These are phyloP conservation scores for Lithobates sylvaticus DNA, from an alignment of 2,797 vertebrate genomes.

Conservation along the genomic window DNA sequence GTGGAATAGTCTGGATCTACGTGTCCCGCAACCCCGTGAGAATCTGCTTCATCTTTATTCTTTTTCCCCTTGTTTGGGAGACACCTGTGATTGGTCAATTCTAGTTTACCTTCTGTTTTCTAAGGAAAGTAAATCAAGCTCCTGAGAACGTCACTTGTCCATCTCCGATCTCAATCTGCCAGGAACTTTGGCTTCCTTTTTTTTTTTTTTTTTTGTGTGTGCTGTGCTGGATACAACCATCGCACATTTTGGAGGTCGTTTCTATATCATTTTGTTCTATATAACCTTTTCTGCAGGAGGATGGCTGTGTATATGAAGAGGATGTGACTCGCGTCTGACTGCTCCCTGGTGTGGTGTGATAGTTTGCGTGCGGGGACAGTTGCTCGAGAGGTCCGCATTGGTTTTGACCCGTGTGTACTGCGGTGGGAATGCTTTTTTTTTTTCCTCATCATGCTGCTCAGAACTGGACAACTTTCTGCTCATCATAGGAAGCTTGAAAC, in stretches of 20 bases:
- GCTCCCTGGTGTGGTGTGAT: not conserved
- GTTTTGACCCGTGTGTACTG: not conserved
- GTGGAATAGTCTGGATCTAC: conserved; percentile 82
- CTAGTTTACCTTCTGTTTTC: conserved; percentile 77
- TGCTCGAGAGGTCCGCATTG: not conserved
- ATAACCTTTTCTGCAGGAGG: not conserved
- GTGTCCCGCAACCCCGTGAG: conserved; percentile 24
- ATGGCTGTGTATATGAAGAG: not conserved
- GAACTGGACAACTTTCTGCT: conserved; percentile 12
- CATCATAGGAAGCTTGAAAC: conserved; percentile 45
- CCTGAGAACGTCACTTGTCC: conserved; percentile 57
- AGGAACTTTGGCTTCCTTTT: conserved; percentile 11
- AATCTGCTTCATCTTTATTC: not conserved
- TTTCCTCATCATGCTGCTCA: not conserved
- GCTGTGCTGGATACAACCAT: not conserved
- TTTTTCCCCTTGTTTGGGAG: conserved; percentile 82
- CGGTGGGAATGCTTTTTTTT: not conserved
- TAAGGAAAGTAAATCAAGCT: conserved; percentile 59
- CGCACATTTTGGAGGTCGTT: not conserved
- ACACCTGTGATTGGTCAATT: conserved; percentile 90
- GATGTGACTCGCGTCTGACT: not conserved
- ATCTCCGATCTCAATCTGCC: not conserved
- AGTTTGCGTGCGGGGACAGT: not conserved
- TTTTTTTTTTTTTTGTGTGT: not conserved
- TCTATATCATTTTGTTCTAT: not conserved